These are phyloP conservation scores for Chaetodon trifasciatus DNA, from an alignment of 2,797 vertebrate species.

Conservation along the genomic window DNA sequence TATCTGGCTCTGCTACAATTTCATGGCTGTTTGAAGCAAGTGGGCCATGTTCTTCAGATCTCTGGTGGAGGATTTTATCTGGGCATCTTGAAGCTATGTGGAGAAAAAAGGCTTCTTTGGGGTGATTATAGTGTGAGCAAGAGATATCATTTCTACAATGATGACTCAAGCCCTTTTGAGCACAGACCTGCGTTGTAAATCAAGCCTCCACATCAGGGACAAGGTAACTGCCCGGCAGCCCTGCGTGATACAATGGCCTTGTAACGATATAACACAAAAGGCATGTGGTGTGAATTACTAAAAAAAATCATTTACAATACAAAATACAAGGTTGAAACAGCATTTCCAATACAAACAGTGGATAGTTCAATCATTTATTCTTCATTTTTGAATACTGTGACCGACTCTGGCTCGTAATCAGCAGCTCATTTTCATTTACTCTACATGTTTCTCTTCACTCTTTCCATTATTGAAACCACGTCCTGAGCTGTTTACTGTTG, in stretches of 20 bases:
- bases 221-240: background rate
- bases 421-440: background rate
- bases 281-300: background rate
- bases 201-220: conserved; percentile 17
- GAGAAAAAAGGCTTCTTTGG: conserved; percentile 14
- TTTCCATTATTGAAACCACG: background rate
- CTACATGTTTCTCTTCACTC: background rate
- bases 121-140: conserved; percentile 26
- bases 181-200: conserved; percentile 14
- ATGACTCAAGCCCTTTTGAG: conserved; percentile 30
- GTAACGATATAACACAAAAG: background rate
- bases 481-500: background rate
- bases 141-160: conserved; percentile 43
- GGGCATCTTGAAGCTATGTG: conserved; percentile 51
- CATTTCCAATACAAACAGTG: background rate
- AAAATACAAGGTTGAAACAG: background rate
- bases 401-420: background rate
- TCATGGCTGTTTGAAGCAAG: conserved; percentile 89
- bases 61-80: conserved; percentile 76
- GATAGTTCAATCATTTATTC: background rate
- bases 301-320: background rate
- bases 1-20: conserved; percentile 83
- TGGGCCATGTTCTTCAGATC: conserved; percentile 84
- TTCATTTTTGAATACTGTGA: background rate
- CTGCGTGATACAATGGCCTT: background rate